Evolutionary conservation across 2,113 vertebrate species (phyloP).

Genomic region (Marmota flaviventris): DNA sequence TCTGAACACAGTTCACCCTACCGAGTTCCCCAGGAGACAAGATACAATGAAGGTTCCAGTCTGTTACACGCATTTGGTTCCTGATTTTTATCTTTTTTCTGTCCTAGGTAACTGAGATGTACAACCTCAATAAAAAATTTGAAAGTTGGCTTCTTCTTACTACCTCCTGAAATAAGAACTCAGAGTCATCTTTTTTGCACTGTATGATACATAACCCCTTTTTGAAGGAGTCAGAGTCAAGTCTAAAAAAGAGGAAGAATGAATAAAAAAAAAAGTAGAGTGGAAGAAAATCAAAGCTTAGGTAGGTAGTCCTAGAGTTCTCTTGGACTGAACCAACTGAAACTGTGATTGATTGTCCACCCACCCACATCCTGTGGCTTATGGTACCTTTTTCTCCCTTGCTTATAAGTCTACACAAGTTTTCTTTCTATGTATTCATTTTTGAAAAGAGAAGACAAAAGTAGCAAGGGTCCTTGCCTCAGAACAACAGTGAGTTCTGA

Average conservation of each 20-base stretch:
- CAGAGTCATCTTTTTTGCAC: neutral
- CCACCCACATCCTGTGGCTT: accelerated
- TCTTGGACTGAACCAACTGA: neutral
- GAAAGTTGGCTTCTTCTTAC: neutral
- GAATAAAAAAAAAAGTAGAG: accelerated
- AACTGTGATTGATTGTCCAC: neutral
- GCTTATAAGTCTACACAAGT: accelerated
- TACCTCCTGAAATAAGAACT: neutral
- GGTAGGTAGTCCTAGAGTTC: neutral
- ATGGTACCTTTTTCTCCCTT: neutral
- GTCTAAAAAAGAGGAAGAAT: neutral
- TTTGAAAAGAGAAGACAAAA: neutral
- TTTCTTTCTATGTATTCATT: neutral
- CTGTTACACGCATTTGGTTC: neutral
- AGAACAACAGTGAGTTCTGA: neutral
- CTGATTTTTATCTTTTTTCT: neutral
- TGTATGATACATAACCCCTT: accelerated
- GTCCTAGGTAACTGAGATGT: neutral
- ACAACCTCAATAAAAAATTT: neutral
- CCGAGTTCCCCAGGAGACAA: neutral
- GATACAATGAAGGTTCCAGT: neutral
- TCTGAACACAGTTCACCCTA: neutral
- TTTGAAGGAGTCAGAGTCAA: neutral
- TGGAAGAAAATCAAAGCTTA: neutral
- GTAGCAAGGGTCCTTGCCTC: accelerated